These are phyloP conservation scores for Tokudaia tokunoshimensis DNA, from an alignment of 2,797 vertebrate species.

Conservation along the genomic window DNA sequence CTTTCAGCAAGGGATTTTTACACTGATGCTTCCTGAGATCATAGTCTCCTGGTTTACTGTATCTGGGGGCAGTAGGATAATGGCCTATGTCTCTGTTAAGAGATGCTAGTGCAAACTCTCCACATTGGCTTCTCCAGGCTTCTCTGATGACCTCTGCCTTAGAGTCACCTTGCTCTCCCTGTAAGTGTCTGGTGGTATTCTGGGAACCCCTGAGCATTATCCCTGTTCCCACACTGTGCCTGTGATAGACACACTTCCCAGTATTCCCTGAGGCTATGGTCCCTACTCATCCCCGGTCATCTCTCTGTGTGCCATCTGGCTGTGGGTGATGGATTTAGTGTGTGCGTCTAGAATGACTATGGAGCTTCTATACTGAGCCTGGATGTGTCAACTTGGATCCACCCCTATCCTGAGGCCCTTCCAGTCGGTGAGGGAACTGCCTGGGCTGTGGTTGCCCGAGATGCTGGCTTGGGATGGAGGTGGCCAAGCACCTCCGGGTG, in stretches of 20 bases:
- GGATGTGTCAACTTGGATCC: neutral
- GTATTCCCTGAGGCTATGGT: neutral
- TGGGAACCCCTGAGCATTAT: neutral
- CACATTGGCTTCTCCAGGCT: neutral
- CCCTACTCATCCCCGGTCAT: neutral
- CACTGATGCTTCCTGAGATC: neutral
- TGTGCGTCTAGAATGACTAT: neutral
- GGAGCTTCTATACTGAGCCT: no score
- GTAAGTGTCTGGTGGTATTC: neutral
- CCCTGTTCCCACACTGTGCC: no score
- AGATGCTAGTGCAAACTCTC: accelerated
- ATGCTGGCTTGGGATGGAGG: neutral
- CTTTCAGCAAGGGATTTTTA: neutral
- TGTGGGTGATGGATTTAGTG: neutral
- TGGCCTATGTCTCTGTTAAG: neutral
- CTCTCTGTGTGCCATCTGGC: neutral
- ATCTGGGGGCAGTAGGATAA: neutral
- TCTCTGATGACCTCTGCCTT: no score
- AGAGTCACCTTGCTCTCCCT: neutral
- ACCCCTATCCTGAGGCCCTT: neutral
- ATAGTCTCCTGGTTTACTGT: no score
- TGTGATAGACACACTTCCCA: no score
- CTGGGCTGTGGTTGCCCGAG: neutral
- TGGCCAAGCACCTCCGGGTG: neutral
- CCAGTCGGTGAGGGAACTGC: accelerated